These are phyloP conservation scores for Dicerorhinus sumatrensis DNA, from an alignment of 2,113 vertebrate species.

Conservation along the genomic window DNA sequence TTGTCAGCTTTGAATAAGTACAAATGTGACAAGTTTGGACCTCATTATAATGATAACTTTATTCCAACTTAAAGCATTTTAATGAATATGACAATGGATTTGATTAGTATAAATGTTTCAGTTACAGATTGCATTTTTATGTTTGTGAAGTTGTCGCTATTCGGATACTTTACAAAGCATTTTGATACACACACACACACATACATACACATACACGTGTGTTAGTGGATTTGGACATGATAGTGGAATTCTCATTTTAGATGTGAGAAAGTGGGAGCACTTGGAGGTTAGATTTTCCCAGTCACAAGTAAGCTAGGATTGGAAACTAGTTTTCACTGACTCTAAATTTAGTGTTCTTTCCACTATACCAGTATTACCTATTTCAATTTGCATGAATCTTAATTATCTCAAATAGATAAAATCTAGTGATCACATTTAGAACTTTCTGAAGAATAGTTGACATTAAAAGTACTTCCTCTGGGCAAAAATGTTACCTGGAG, in stretches of 20 bases:
- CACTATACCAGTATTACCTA: not conserved
- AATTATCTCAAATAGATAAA: constrained; percentile 26
- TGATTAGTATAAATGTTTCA: not conserved
- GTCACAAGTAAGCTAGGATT: not conserved
- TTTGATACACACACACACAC: not conserved
- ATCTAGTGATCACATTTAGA: not conserved
- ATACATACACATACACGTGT: not conserved
- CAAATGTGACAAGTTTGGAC: not conserved
- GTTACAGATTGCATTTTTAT: not conserved
- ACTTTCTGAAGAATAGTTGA: constrained; percentile 39
- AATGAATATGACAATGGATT: not conserved
- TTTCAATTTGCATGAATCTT: constrained; percentile 15
- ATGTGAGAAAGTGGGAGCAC: not conserved
- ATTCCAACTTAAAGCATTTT: constrained; percentile 38
- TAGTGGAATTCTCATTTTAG: constrained; percentile 15
- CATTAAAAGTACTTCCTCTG: not conserved
- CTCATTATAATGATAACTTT: constrained; percentile 19
- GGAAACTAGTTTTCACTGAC: constrained; percentile 30
- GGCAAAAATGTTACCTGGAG: not conserved
- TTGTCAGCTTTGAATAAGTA: constrained; percentile 48
- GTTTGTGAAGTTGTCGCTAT: not conserved
- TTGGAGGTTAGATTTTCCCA: not conserved
- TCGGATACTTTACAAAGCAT: not conserved
- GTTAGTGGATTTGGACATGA: not conserved
- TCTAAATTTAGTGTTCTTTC: constrained; percentile 12